Conservation (phyloP, 2,113 vertebrate species). For the zebrafish (Danio rerio) region DNA sequence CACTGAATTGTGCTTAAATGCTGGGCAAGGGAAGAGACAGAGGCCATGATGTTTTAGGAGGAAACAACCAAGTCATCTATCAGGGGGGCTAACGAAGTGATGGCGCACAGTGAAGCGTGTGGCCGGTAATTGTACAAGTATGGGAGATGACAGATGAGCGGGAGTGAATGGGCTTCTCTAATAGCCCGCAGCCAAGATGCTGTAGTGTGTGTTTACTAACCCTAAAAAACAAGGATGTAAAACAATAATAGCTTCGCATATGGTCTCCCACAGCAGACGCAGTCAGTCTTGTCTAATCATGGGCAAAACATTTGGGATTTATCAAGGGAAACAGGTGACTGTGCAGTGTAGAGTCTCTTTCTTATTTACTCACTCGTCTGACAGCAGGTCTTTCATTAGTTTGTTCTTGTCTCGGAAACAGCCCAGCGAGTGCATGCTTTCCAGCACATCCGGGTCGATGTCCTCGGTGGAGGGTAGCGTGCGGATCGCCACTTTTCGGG, state of each 20-base stretch:
- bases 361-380: slow-evolving; percentile 87
- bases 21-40: slow-evolving; percentile 24
- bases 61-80: slow-evolving; percentile 53
- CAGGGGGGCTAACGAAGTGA: slow-evolving; percentile 44
- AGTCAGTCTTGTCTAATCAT: slow-evolving; percentile 4
- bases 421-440: slow-evolving; percentile 99
- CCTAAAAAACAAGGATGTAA: slow-evolving; percentile 39
- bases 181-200: slow-evolving; percentile 29
- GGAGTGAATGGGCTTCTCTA: slow-evolving; percentile 34
- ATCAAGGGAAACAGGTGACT: not conserved
- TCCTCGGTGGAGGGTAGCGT: slow-evolving; percentile 90
- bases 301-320: not conserved
- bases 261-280: slow-evolving; percentile 25
- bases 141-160: slow-evolving; percentile 53
- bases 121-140: slow-evolving; percentile 49
- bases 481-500: slow-evolving; percentile 94
- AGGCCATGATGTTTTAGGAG: slow-evolving; percentile 37
- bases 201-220: slow-evolving; percentile 44
- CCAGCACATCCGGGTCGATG: slow-evolving; percentile 96
- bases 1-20: slow-evolving; percentile 32
- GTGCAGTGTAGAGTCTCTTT: not conserved
- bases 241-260: slow-evolving; percentile 33
- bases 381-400: slow-evolving; percentile 95
- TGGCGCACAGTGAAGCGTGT: slow-evolving; percentile 26
- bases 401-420: slow-evolving; percentile 98